Conservation (phyloP, 23 tunicate species). For the Ascidia mentula region DNA sequence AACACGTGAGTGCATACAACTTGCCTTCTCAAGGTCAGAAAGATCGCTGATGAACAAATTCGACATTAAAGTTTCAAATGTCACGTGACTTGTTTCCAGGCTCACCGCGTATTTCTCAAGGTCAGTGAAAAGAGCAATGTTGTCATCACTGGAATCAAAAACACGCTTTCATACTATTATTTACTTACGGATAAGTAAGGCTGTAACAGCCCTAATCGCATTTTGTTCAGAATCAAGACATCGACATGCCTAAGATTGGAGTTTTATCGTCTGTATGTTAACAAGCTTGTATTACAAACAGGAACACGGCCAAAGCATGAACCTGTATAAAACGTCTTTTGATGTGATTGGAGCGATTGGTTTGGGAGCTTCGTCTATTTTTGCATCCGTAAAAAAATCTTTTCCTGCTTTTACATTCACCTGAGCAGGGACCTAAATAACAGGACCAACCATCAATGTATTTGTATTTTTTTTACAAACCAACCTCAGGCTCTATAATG, state of each 20-base stretch:
- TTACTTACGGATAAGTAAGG: too few species aligned
- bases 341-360: slow-evolving; percentile 51
- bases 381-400: background rate
- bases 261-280: too few species aligned
- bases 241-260: too few species aligned
- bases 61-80: slow-evolving; percentile 55
- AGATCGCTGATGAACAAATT: slow-evolving; percentile 43
- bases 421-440: background rate
- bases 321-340: slow-evolving; percentile 65
- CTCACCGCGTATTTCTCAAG: slow-evolving; percentile 61
- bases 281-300: background rate
- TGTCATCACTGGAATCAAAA: slow-evolving; percentile 35
- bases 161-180: too few species aligned
- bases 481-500: background rate
- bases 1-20: background rate
- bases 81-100: slow-evolving; percentile 40
- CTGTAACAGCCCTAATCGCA: too few species aligned
- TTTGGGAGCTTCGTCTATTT: slow-evolving; percentile 24
- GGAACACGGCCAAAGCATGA: background rate
- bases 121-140: slow-evolving; percentile 58
- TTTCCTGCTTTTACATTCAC: background rate
- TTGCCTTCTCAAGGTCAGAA: slow-evolving; percentile 73
- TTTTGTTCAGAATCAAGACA: too few species aligned
- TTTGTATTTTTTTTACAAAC: too few species aligned
- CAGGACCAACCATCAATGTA: too few species aligned